Evolutionary conservation across 2,113 vertebrate species (phyloP).

Genomic region (Gallinago jamesoni): DNA sequence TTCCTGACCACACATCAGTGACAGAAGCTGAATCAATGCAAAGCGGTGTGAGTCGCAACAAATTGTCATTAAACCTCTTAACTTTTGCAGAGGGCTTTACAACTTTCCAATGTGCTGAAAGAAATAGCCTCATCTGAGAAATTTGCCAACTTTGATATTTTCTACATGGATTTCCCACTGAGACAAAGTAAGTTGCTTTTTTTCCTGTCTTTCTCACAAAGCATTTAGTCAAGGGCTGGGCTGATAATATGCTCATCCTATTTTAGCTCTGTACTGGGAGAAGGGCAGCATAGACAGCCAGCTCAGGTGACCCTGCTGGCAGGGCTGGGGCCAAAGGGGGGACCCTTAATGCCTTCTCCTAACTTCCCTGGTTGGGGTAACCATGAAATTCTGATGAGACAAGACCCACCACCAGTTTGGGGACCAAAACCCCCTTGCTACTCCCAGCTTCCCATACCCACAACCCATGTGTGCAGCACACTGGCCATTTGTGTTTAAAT

Average conservation of each 20-base stretch:
- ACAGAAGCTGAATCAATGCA: neutral
- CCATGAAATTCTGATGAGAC: neutral
- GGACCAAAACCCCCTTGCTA: fast-evolving
- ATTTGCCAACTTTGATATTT: slow-evolving; percentile 71
- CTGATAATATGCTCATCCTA: neutral
- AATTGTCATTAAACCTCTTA: neutral
- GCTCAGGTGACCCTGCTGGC: neutral
- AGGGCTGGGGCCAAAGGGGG: neutral
- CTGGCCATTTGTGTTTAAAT: neutral
- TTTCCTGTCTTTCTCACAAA: neutral
- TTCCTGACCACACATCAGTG: neutral
- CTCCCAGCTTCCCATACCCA: fast-evolving
- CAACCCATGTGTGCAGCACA: neutral
- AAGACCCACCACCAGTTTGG: neutral
- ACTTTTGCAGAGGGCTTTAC: slow-evolving; percentile 73
- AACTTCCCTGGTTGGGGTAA: neutral
- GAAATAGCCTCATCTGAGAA: slow-evolving; percentile 67
- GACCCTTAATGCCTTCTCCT: neutral
- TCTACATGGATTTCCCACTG: slow-evolving; percentile 76
- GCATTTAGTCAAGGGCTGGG: neutral
- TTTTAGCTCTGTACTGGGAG: neutral
- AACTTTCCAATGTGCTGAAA: slow-evolving; percentile 74
- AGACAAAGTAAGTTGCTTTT: slow-evolving; percentile 72
- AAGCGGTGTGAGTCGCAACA: neutral
- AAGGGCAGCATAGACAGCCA: neutral